Evolutionary conservation across 1,140 invertebrate genomes (phyloP).

Genomic region (Lepidurus arcticus): DNA sequence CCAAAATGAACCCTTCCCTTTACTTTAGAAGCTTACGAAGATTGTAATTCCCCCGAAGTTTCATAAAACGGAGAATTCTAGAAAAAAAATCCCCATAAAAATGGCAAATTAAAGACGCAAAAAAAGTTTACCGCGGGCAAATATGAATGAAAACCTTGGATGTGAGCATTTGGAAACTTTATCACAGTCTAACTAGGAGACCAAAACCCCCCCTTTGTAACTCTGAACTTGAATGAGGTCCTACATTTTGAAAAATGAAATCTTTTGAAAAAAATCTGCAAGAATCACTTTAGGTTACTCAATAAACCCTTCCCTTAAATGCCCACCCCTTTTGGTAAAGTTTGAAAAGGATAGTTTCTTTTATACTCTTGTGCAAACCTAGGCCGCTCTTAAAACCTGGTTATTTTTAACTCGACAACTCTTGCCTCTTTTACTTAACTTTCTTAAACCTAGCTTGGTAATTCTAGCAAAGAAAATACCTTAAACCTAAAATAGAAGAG

Average conservation of each 20-base stretch:
- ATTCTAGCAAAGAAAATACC: neutral
- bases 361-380: neutral
- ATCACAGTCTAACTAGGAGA: constrained; percentile 21
- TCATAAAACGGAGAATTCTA: neutral
- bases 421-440: neutral
- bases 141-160: constrained; percentile 10
- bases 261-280: neutral
- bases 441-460: neutral
- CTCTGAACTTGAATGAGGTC: constrained; percentile 15
- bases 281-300: neutral
- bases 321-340: neutral
- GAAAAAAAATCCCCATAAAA: neutral
- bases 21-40: neutral
- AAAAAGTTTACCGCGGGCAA: neutral
- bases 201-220: constrained; percentile 18
- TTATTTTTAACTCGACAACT: neutral
- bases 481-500: neutral
- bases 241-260: constrained; percentile 2
- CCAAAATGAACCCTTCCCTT: neutral
- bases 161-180: constrained; percentile 22
- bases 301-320: neutral
- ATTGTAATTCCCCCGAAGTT: neutral
- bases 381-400: constrained; percentile 16
- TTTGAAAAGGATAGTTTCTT: neutral
- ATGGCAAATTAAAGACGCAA: neutral